Conservation (phyloP, 2,797 vertebrate genomes). For the Sebastiscus albofasciatus region DNA sequence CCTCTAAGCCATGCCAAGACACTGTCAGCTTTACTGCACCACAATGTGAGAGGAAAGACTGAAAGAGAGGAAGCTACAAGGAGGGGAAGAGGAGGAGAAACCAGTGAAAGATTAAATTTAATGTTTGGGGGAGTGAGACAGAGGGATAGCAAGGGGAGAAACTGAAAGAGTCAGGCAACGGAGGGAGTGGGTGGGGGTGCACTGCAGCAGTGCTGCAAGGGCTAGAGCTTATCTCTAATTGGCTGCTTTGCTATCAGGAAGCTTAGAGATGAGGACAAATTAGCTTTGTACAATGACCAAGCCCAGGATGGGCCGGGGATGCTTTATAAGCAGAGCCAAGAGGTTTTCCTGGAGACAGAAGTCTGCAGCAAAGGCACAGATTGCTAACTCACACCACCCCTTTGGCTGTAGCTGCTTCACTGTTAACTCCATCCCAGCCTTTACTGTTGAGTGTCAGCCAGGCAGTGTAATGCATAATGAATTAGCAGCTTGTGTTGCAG, state of each 20-base stretch:
- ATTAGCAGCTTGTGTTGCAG: conserved; percentile 70
- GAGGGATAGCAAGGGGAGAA: conserved; percentile 55
- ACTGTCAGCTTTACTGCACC: conserved; percentile 65
- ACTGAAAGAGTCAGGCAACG: conserved; percentile 52
- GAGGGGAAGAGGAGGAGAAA: conserved; percentile 26
- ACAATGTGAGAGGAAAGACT: conserved; percentile 38
- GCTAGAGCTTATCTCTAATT: conserved; percentile 84
- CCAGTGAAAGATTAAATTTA: conserved; percentile 53
- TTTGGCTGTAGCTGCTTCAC: conserved; percentile 50
- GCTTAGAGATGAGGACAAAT: conserved; percentile 82
- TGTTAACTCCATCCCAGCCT: conserved; percentile 52
- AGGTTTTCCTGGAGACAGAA: conserved; percentile 59
- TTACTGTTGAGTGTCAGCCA: conserved; percentile 53
- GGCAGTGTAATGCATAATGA: conserved; percentile 64
- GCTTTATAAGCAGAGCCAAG: conserved; percentile 61
- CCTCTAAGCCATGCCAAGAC: conserved; percentile 79
- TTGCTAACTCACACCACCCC: conserved; percentile 50
- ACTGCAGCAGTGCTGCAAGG: conserved; percentile 78
- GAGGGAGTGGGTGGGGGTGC: conserved; percentile 64
- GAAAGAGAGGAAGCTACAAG: conserved; percentile 32
- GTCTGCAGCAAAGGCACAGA: conserved; percentile 46
- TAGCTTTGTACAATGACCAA: conserved; percentile 80
- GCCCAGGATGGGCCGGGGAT: conserved; percentile 55
- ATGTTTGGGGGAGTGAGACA: conserved; percentile 53
- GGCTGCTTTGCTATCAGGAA: conserved; percentile 82